Conservation (phyloP, 2,797 vertebrate genomes). For the Micromesistius poutassou region DNA sequence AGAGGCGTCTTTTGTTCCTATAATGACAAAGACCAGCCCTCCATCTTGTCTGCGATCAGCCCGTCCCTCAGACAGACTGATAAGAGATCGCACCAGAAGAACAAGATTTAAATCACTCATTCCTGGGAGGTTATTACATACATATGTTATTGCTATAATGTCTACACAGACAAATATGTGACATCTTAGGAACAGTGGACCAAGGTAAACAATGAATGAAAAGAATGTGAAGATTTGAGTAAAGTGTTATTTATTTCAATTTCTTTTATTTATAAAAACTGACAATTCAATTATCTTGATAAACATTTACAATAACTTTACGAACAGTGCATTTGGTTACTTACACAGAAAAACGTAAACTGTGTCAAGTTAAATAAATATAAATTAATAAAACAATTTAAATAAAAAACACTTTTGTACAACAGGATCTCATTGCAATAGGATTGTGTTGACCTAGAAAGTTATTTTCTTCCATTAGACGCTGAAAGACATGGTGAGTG, state of each 20-base stretch:
- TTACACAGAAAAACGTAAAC: background rate
- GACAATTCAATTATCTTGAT: background rate
- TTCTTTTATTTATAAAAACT: background rate
- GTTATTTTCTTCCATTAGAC: too few relatives aligned
- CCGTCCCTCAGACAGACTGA: background rate
- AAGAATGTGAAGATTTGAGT: background rate
- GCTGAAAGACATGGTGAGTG: background rate
- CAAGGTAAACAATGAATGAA: background rate
- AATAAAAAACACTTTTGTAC: background rate
- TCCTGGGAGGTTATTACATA: background rate
- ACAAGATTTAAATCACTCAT: background rate
- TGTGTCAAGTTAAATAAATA: conserved; percentile 1
- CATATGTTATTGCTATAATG: background rate
- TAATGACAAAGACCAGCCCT: background rate
- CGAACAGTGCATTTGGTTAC: background rate
- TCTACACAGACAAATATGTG: too few relatives aligned
- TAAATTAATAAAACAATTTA: conserved; percentile 18
- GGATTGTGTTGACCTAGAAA: background rate
- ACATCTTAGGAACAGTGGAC: too few relatives aligned
- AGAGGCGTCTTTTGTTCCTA: background rate
- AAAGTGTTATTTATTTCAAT: background rate
- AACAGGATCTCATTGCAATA: background rate
- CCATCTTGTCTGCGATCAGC: background rate
- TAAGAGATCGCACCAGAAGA: background rate
- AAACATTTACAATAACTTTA: background rate